Evolutionary conservation across 2,797 vertebrate genomes (phyloP).

Genomic region (Cyprinodon diabolis): DNA sequence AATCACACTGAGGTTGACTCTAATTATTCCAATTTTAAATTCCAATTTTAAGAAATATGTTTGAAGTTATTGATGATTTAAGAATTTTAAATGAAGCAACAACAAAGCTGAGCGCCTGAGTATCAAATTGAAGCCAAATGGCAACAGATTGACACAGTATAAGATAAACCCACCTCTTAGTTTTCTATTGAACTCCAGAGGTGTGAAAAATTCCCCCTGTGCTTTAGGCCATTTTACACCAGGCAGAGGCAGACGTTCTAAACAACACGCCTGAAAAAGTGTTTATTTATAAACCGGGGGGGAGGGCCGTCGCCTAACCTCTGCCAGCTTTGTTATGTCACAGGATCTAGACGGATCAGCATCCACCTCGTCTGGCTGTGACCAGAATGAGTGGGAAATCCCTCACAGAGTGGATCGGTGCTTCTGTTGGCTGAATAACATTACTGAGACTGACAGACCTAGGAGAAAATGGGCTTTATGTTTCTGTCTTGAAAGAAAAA

Average conservation of each 20-base stretch:
- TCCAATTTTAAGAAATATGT: not conserved
- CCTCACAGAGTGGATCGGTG: slow-evolving; percentile 46
- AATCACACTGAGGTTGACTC: not conserved
- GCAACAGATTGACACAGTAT: not conserved
- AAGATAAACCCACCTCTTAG: not conserved
- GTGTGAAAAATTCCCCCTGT: slow-evolving; percentile 31
- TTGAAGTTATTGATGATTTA: not conserved
- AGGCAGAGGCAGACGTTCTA: slow-evolving; percentile 50
- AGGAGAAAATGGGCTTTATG: slow-evolving; percentile 6
- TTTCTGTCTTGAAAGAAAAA: not conserved
- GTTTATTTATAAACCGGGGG: slow-evolving; percentile 76
- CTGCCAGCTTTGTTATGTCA: slow-evolving; percentile 80
- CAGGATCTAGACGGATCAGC: slow-evolving; percentile 78
- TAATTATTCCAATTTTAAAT: no score
- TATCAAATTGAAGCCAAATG: not conserved
- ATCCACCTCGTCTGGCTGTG: slow-evolving; percentile 68
- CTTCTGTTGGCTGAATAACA: slow-evolving; percentile 43
- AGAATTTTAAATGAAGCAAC: not conserved
- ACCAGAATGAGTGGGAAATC: slow-evolving; percentile 68
- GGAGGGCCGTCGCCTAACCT: slow-evolving; percentile 57
- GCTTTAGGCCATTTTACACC: slow-evolving; percentile 25
- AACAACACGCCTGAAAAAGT: slow-evolving; percentile 52
- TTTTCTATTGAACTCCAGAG: slow-evolving; percentile 25
- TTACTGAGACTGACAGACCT: slow-evolving; percentile 21
- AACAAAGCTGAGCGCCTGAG: not conserved